Conservation (phyloP, 2,797 vertebrate species). For the Ibycter americanus region DNA sequence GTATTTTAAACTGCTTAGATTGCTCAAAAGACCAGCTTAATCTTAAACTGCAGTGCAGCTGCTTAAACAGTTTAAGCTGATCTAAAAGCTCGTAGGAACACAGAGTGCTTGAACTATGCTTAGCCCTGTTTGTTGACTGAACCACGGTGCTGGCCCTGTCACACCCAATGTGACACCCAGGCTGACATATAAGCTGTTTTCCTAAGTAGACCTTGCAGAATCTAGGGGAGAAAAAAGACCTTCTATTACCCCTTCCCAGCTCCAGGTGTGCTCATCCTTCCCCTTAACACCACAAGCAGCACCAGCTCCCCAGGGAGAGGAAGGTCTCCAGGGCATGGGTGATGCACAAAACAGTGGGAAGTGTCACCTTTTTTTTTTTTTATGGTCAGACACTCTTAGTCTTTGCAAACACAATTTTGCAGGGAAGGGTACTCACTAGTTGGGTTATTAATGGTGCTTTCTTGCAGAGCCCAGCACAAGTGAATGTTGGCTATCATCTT, state of each 20-base stretch:
- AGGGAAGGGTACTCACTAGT: neutral
- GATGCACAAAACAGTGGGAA: neutral
- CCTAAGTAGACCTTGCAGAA: neutral
- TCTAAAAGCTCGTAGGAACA: conserved; percentile 49
- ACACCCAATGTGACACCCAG: neutral
- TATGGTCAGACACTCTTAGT: neutral
- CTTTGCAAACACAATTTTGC: neutral
- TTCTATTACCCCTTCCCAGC: neutral
- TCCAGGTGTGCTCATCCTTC: neutral
- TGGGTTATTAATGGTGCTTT: neutral
- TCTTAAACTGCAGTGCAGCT: conserved; percentile 59
- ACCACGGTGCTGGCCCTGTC: neutral
- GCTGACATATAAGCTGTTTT: neutral
- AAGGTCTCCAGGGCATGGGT: neutral
- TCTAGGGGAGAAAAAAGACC: neutral
- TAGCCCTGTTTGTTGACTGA: conserved; percentile 1
- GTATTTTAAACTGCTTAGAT: conserved; percentile 66
- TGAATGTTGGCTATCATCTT: neutral
- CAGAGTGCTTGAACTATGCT: neutral
- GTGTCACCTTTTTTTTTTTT: neutral
- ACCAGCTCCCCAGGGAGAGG: neutral
- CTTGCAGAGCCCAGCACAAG: neutral
- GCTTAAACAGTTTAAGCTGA: conserved; percentile 65
- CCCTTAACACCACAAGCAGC: neutral
- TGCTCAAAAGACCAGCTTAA: conserved; percentile 56